phyloP scores from a whole-genome alignment of 2,797 vertebrate species.

The Sebastiscus tertius region DNA sequence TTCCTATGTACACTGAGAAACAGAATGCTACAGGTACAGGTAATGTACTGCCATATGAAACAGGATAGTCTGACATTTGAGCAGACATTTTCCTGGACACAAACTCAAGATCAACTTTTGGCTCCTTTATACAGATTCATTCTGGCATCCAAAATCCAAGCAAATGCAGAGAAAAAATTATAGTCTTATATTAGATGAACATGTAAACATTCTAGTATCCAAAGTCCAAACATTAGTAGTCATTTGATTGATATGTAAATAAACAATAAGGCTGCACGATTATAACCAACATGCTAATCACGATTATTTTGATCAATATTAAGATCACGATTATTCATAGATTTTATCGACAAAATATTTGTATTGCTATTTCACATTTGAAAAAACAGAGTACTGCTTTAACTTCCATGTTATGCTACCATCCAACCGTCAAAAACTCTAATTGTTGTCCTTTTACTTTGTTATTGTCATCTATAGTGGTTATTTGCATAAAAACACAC shows the following conservation, averaged over 20 bases:
- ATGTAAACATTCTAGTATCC: neutral
- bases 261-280: neutral
- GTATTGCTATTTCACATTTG: too few relatives aligned
- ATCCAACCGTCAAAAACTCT: too few relatives aligned
- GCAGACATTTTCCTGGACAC: conserved; percentile 23
- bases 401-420: too few relatives aligned
- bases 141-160: neutral
- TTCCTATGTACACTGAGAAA: conserved; percentile 49
- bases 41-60: conserved; percentile 19
- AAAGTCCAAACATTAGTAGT: neutral
- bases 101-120: conserved; percentile 3
- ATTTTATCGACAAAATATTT: too few relatives aligned
- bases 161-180: neutral
- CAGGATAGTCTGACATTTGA: conserved; percentile 5
- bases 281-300: too few relatives aligned
- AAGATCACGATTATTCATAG: too few relatives aligned
- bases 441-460: too few relatives aligned
- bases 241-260: conserved; percentile 10
- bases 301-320: too few relatives aligned
- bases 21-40: conserved; percentile 19
- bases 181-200: neutral
- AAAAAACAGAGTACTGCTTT: too few relatives aligned
- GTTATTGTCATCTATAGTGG: too few relatives aligned
- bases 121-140: neutral
- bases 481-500: too few relatives aligned